Percentiles rank a stretch among this genome's conserved stretches.
phyloP scores from a whole-genome alignment of 2,888 invertebrate species.

The Dasysyrphus albostriatus region DNA sequence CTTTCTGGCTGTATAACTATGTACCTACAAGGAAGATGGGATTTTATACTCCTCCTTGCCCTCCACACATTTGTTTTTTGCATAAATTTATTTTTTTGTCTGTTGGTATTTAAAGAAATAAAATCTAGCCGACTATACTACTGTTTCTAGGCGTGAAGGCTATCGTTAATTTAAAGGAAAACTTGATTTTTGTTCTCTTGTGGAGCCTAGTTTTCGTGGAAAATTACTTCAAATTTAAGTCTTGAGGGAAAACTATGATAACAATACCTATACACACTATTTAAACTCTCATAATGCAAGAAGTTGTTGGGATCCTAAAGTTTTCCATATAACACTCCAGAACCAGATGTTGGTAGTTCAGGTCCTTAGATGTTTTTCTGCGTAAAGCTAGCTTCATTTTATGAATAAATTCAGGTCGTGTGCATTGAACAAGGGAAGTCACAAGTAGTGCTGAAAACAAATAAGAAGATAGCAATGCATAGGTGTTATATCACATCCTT shows the following conservation, averaged over 20 bases:
- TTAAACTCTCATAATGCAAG: neutral
- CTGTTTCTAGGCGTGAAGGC: neutral
- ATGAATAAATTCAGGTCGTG: too few species aligned
- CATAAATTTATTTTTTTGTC: neutral
- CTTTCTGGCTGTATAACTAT: neutral
- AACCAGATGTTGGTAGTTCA: neutral
- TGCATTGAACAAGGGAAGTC: too few species aligned
- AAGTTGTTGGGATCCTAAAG: neutral
- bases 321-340: neutral
- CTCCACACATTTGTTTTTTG: neutral
- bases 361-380: neutral
- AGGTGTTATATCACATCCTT: too few species aligned
- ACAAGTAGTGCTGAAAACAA: too few species aligned
- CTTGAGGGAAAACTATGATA: neutral
- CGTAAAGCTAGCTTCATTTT: too few species aligned
- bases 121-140: neutral
- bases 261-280: neutral
- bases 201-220: neutral
- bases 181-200: neutral
- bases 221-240: neutral
- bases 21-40: neutral
- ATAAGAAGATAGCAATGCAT: too few species aligned
- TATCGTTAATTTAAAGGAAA: slow-evolving; percentile 2
- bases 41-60: neutral
- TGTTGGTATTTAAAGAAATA: neutral